Conservation (phyloP, 2,113 vertebrate genomes). For the Pelecanoides urinatrix region DNA sequence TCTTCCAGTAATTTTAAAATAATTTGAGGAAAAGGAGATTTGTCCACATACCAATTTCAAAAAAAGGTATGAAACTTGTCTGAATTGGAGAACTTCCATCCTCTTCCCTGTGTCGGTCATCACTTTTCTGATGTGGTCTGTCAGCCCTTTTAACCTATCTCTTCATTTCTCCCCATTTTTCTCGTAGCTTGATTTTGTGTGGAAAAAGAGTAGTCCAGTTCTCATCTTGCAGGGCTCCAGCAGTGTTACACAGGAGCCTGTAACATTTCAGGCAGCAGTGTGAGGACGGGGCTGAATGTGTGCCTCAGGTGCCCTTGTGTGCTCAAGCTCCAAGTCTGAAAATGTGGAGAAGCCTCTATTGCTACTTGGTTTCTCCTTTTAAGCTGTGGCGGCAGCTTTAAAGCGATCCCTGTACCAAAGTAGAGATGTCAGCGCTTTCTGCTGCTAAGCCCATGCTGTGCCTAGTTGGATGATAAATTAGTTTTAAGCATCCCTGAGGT, state of each 20-base stretch:
- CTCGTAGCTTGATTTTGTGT: not conserved
- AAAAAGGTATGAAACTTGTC: not conserved
- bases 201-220: not conserved
- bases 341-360: not conserved
- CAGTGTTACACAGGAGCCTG: not conserved
- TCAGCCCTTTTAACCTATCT: not conserved
- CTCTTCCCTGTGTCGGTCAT: not conserved
- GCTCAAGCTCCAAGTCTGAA: not conserved
- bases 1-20: not conserved
- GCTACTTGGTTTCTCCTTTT: not conserved
- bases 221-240: not conserved
- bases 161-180: not conserved
- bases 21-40: not conserved
- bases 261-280: rapidly evolving
- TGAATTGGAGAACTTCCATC: not conserved
- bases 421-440: not conserved
- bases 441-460: not conserved
- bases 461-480: constrained; percentile 18
- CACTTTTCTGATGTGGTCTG: not conserved
- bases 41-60: rapidly evolving
- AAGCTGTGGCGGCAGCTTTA: not conserved
- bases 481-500: not conserved
- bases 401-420: not conserved
- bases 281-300: rapidly evolving
- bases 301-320: not conserved